Evolutionary conservation across 2,797 vertebrate species (phyloP).

Genomic region (Onychomys torridus): DNA sequence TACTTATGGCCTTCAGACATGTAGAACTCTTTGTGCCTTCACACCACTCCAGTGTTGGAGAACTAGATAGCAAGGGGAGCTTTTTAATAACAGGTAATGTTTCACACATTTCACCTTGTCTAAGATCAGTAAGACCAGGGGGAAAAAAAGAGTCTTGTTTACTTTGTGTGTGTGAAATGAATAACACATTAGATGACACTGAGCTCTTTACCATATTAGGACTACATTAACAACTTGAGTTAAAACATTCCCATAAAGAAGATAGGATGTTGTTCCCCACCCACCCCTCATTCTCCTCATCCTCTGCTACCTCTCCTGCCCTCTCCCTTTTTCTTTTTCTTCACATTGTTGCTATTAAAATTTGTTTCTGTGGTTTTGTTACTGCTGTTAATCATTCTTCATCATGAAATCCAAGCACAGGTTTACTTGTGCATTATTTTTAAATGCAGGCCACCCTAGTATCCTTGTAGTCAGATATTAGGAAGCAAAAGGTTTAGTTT

Average conservation of each 20-base stretch:
- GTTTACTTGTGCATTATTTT: slow-evolving; percentile 26
- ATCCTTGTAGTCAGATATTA: background rate
- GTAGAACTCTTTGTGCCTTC: background rate
- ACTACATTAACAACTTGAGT: background rate
- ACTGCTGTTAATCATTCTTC: background rate
- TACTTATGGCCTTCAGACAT: background rate
- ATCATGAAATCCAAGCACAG: background rate
- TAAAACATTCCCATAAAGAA: background rate
- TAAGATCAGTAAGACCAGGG: background rate
- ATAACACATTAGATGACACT: background rate
- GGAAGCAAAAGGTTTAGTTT: background rate
- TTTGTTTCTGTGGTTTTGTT: background rate
- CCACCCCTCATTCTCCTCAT: background rate
- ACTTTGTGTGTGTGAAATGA: background rate
- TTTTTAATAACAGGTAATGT: background rate
- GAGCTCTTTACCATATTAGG: background rate
- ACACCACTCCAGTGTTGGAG: background rate
- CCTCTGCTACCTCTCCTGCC: too few species aligned
- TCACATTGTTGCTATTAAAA: background rate
- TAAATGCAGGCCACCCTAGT: background rate
- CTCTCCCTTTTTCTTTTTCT: background rate
- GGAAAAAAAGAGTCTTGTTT: background rate
- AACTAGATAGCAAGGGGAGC: background rate
- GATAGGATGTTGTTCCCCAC: background rate
- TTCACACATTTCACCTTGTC: background rate